These are phyloP conservation scores for Poeciliopsis retropinna DNA, from an alignment of 2,113 vertebrate genomes.

Conservation along the genomic window DNA sequence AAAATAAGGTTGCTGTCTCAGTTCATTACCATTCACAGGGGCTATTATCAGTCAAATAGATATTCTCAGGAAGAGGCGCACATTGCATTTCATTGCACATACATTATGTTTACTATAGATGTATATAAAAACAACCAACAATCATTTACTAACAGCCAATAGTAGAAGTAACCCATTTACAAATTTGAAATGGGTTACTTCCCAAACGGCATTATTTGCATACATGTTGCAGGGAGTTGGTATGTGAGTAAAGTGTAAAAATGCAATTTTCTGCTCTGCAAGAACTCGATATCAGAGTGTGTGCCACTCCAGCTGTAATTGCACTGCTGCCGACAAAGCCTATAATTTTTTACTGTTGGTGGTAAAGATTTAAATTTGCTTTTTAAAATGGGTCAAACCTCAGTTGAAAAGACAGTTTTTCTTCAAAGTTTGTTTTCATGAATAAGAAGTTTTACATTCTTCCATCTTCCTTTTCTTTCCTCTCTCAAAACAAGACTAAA, in stretches of 20 bases:
- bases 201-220: constrained; percentile 37
- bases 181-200: constrained; percentile 12
- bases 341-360: constrained; percentile 24
- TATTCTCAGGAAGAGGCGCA: constrained; percentile 24
- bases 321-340: constrained; percentile 14
- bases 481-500: neutral
- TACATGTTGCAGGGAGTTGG: constrained; percentile 31
- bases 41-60: constrained; percentile 38
- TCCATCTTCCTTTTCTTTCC: neutral
- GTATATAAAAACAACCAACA: constrained; percentile 13
- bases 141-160: constrained; percentile 27
- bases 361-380: constrained; percentile 23
- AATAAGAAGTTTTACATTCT: neutral
- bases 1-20: constrained; percentile 28
- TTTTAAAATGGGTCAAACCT: constrained; percentile 9
- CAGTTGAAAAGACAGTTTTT: constrained; percentile 11
- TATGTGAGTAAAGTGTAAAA: constrained; percentile 43
- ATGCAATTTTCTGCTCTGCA: constrained; percentile 59
- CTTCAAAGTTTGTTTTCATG: constrained; percentile 20
- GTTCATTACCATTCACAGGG: constrained; percentile 49
- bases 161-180: constrained; percentile 2
- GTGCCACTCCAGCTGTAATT: constrained; percentile 39
- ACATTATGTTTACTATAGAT: neutral
- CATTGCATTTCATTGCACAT: constrained; percentile 14
- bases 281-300: constrained; percentile 14